Conservation (phyloP, 1,140 invertebrate species). For the Gonioctena quinquepunctata region DNA sequence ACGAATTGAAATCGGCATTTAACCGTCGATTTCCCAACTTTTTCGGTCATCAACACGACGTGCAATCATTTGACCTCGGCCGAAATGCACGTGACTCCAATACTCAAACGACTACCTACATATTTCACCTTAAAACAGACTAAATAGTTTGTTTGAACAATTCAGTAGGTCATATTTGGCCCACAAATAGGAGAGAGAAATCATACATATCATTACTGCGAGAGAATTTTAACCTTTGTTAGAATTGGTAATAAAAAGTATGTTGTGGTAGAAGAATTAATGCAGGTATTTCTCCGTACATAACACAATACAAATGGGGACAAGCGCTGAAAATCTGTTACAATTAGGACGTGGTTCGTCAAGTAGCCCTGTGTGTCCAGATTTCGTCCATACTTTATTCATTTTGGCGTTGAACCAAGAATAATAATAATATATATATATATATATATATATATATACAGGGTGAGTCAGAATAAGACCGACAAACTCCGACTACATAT, state of each 20-base stretch:
- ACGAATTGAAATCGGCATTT: slow-evolving; percentile 1
- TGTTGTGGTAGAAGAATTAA: not conserved
- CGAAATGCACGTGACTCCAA: not conserved
- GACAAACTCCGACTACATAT: no score
- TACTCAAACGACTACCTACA: slow-evolving; percentile 6
- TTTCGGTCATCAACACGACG: slow-evolving; percentile 8
- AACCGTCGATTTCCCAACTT: not conserved
- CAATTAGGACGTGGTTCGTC: no score
- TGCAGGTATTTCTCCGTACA: not conserved
- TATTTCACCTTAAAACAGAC: not conserved
- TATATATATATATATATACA: no score
- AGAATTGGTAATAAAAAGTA: not conserved
- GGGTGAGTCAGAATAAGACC: no score
- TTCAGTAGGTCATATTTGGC: slow-evolving; percentile 2
- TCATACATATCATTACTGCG: not conserved
- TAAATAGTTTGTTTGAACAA: slow-evolving; percentile 2
- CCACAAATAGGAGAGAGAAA: slow-evolving; percentile 2
- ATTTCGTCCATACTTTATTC: no score
- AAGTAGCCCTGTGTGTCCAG: no score
- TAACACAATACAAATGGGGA: no score
- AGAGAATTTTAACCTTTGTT: not conserved
- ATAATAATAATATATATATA: no score
- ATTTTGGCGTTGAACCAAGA: no score
- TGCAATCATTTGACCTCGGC: slow-evolving; percentile 1
- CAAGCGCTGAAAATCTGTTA: no score